Base-by-base conservation (phyloP, 2,797 vertebrate species). In the Coranthus polyacanthus region DNA sequence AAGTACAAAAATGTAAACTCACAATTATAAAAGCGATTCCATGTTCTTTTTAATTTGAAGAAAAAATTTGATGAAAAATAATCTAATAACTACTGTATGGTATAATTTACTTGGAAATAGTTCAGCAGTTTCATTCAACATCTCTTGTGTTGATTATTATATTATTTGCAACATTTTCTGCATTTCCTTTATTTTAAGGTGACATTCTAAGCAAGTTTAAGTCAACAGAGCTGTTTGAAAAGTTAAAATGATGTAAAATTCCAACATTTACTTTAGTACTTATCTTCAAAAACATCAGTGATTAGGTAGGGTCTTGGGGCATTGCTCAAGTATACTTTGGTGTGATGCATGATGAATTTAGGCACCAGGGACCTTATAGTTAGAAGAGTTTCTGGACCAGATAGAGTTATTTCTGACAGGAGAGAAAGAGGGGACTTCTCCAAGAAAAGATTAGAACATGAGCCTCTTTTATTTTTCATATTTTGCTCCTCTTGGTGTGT, bases 381-480 rank as follows among this genome's bases (percentile, higher is more conserved):
- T 59, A 41, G 66, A 49, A 51, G 17, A 39, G 6, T 70, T 18
- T 1, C 38, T 6, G 44, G 43, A 70, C 20, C 26, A 62, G 41
- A 72, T 61, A 5, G 41, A 59, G 4, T 44, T 46, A n/a, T 42
- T 21, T 16, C 24, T 21, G 43, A 15, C 24, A 20, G 20, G 37
- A 26, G 39, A 26, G 34, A 78, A 21, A 64, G 18, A 12, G 22
- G 15, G 15, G 17, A 54, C 9, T 36, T 43, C 51, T 51, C 29
- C 15, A 8, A 52, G 2, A 68, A 71, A 61, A 65, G 13, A 60
- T 39, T 11, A 55, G 8, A 51, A 46, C 39, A 39, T 21, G 4
- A 51, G 26, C 17, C 9, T 10, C 61, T 53, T 68, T 73, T 0
- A 55, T 58, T 57, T 85, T 62, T 67, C 3, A 26, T 69, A 38